These are phyloP conservation scores for Alca torda DNA, from an alignment of 2,797 vertebrate species.

Conservation along the genomic window DNA sequence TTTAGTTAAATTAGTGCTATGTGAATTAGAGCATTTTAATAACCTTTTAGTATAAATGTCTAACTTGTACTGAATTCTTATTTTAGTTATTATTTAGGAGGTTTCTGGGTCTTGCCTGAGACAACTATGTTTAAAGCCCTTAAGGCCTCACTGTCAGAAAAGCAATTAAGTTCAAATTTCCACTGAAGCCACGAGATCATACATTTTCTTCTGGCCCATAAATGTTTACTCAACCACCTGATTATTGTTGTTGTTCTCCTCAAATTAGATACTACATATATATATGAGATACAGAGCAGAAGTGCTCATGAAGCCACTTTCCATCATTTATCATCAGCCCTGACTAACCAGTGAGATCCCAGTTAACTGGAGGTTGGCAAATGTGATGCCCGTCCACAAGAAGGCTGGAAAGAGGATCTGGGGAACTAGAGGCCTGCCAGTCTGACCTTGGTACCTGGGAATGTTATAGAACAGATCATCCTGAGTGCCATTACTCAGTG, in stretches of 20 bases:
- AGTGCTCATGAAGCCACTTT: no score
- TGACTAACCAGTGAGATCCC: background rate
- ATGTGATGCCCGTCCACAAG: no score
- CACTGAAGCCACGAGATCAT: background rate
- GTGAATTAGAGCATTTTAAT: background rate
- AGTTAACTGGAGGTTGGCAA: background rate
- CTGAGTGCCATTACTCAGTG: no score
- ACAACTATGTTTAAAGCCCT: background rate
- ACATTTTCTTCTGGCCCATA: background rate
- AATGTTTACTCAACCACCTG: background rate
- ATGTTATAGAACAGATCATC: no score
- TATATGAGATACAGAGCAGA: no score
- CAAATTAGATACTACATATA: background rate
- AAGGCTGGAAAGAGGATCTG: no score
- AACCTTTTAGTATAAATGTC: background rate
- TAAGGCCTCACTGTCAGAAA: background rate
- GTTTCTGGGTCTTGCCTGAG: background rate
- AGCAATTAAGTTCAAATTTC: background rate
- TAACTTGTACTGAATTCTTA: background rate
- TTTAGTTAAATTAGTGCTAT: background rate
- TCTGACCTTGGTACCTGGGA: no score
- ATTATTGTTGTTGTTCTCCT: background rate
- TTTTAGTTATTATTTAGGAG: background rate
- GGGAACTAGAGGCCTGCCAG: no score
- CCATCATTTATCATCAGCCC: background rate